These are phyloP conservation scores for Mugil cephalus DNA, from an alignment of 2,113 vertebrate species.

Conservation along the genomic window DNA sequence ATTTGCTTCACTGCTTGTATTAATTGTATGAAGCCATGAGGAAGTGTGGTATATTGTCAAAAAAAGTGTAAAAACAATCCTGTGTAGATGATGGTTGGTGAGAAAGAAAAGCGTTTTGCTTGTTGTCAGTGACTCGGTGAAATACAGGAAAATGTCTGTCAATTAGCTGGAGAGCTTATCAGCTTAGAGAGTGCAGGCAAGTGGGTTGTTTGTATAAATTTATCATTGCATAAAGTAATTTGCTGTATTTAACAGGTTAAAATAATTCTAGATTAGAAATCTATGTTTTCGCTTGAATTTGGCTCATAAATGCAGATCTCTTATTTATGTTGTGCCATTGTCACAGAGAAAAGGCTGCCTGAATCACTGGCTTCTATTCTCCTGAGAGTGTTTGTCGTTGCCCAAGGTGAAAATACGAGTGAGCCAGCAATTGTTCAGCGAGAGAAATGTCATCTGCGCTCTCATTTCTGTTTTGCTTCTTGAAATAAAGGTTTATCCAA, in stretches of 20 bases:
- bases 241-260: too few species aligned
- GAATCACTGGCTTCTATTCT: constrained; percentile 44
- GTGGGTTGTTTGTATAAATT: neutral
- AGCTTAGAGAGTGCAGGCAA: neutral
- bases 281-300: neutral
- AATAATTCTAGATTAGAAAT: neutral
- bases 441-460: constrained; percentile 49
- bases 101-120: neutral
- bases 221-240: too few species aligned
- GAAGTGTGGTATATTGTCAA: neutral
- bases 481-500: constrained; percentile 38
- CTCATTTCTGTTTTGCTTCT: constrained; percentile 43
- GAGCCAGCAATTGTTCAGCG: constrained; percentile 47
- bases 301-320: constrained; percentile 10
- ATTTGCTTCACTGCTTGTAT: neutral
- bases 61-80: constrained; percentile 6
- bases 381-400: constrained; percentile 40
- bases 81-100: neutral
- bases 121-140: neutral
- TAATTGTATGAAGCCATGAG: neutral
- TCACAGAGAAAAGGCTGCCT: constrained; percentile 2
- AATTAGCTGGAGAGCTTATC: neutral
- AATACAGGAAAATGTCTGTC: neutral
- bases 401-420: constrained; percentile 52
- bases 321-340: constrained; percentile 18